phyloP scores from a whole-genome alignment of 2,797 vertebrate genomes.

The Platyrinchus mystaceus region DNA sequence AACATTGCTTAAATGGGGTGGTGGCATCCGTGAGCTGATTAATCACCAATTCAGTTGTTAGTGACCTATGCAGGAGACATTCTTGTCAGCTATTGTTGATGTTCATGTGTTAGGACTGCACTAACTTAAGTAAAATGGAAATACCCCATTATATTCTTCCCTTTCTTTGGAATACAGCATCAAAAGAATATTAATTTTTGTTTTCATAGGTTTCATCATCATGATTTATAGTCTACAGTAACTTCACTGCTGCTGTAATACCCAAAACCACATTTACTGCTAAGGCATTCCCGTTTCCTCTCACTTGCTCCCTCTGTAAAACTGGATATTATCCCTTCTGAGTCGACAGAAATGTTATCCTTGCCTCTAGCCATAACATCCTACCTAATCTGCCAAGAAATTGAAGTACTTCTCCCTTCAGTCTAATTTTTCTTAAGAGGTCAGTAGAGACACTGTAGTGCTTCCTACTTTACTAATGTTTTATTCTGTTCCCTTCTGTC shows the following conservation, averaged over 20 bases:
- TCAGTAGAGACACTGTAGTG: conserved; percentile 67
- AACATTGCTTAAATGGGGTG: not conserved
- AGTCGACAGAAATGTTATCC: conserved; percentile 64
- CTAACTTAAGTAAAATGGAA: conserved; percentile 12
- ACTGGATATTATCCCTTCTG: conserved; percentile 72
- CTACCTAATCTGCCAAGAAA: conserved; percentile 68
- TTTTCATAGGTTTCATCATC: conserved; percentile 69
- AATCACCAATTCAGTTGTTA: not conserved
- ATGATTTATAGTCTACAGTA: conserved; percentile 66
- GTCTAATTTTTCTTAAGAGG: conserved; percentile 70
- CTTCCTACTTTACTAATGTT: conserved; percentile 61
- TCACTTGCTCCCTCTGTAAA: conserved; percentile 70
- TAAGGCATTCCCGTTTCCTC: conserved; percentile 65
- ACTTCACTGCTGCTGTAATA: conserved; percentile 67
- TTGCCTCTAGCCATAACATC: conserved; percentile 68
- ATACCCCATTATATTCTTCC: not conserved
- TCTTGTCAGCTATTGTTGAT: not conserved
- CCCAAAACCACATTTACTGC: conserved; percentile 60
- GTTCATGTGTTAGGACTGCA: conserved; percentile 1
- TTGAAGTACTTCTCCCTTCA: conserved; percentile 71
- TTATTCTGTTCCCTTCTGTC: conserved; percentile 60
- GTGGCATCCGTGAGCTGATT: not conserved
- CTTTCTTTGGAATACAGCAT: conserved; percentile 39
- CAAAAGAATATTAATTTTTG: conserved; percentile 64
- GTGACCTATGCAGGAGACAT: not conserved